Percentiles rank a stretch among this genome's conserved stretches.
phyloP scores from a whole-genome alignment of 2,113 vertebrate species.

The Daphoenositta chrysoptera region DNA sequence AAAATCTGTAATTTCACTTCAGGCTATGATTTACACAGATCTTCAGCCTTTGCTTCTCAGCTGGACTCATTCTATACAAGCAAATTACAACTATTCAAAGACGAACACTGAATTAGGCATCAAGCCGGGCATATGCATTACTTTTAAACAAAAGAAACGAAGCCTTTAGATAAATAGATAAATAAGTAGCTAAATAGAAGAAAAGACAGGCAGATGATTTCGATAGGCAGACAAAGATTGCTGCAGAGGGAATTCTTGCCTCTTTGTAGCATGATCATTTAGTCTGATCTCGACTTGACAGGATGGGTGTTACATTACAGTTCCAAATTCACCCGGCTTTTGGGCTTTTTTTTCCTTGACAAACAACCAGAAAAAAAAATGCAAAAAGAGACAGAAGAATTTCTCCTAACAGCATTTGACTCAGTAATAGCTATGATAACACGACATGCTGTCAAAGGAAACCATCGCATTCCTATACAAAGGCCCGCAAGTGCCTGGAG shows the following conservation, averaged over 20 bases:
- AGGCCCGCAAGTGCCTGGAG: background rate
- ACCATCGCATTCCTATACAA: constrained; percentile 54
- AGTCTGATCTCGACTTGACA: background rate
- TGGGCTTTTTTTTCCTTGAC: background rate
- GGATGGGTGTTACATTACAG: background rate
- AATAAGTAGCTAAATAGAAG: background rate
- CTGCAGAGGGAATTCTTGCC: background rate
- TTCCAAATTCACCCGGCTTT: background rate
- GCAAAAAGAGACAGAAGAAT: background rate
- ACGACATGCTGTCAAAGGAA: background rate
- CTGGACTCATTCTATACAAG: background rate
- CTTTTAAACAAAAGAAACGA: constrained; percentile 8
- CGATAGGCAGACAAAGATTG: background rate
- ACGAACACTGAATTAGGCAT: background rate
- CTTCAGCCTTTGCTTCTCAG: constrained; percentile 7
- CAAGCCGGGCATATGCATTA: background rate
- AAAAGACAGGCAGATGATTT: background rate
- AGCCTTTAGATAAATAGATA: constrained; percentile 22
- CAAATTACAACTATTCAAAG: constrained; percentile 7
- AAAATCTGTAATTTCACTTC: background rate
- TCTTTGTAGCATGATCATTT: background rate
- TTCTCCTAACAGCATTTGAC: background rate
- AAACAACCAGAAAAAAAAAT: background rate
- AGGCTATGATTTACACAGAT: constrained; percentile 6
- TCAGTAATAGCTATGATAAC: background rate